Evolutionary conservation across 2,888 invertebrate genomes (phyloP).

Genomic region (Leucophora obtusa): DNA sequence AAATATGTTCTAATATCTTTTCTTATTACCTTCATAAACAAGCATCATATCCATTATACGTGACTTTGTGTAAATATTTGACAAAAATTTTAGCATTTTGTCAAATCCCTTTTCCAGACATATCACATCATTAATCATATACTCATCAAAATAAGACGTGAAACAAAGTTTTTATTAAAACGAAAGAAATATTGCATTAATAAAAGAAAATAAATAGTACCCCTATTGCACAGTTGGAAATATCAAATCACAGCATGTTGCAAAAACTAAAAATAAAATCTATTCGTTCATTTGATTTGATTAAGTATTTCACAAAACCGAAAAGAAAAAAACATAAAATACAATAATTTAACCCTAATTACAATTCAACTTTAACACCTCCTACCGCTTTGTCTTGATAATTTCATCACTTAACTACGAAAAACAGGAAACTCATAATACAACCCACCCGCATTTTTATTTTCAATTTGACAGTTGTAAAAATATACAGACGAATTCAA

Average conservation of each 20-base stretch:
- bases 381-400: conserved; percentile 11
- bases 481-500: conserved; percentile 26
- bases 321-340: conserved; percentile 1
- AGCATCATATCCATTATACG: not conserved
- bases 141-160: conserved; percentile 34
- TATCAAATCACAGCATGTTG: conserved; percentile 56
- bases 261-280: conserved; percentile 13
- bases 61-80: conserved; percentile 14
- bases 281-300: not conserved
- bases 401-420: conserved; percentile 12
- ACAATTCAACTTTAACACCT: conserved; percentile 3
- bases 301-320: not conserved
- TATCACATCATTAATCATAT: conserved; percentile 54
- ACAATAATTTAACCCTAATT: conserved; percentile 48
- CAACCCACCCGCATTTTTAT: conserved; percentile 33
- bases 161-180: conserved; percentile 28
- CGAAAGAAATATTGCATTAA: conserved; percentile 43
- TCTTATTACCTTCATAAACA: not conserved
- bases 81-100: not conserved
- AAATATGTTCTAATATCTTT: not conserved
- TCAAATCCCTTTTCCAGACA: conserved; percentile 25
- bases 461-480: conserved; percentile 32
- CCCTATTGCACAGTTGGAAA: conserved; percentile 50
- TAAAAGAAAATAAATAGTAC: conserved; percentile 34
- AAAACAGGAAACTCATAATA: conserved; percentile 2